phyloP scores from a whole-genome alignment of 2,113 vertebrate species.

The Numenius arquata region DNA sequence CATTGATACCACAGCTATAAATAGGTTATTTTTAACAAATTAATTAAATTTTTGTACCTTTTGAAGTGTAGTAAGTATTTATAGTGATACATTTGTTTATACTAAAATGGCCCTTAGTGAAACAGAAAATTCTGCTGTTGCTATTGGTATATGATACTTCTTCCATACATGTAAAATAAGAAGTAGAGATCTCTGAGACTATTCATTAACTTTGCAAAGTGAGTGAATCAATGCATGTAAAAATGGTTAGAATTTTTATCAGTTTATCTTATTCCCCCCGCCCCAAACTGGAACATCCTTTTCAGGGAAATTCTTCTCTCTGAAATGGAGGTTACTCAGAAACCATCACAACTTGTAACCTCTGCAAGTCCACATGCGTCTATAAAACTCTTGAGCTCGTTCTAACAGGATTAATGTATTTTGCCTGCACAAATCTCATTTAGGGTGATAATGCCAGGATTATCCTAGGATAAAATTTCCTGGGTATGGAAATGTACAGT shows the following conservation, averaged over 20 bases:
- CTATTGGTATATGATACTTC: neutral
- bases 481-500: neutral
- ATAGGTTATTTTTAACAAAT: neutral
- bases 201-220: neutral
- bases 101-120: neutral
- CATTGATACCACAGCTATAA: neutral
- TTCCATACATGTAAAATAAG: neutral
- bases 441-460: neutral
- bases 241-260: neutral
- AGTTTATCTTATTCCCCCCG: neutral
- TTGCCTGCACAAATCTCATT: slow-evolving; percentile 24
- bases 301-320: neutral
- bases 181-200: neutral
- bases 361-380: neutral
- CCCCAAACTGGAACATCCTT: neutral
- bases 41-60: neutral
- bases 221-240: neutral
- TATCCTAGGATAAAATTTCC: neutral
- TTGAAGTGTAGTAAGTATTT: neutral
- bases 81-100: neutral
- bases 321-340: neutral
- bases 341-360: neutral
- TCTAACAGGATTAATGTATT: slow-evolving; percentile 18
- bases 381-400: neutral
- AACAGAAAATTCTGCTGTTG: neutral